Evolutionary conservation across 2,888 invertebrate genomes (phyloP), one percentile per base, ranked within the genome.

Genomic region (Gnatocerus cornutus): DNA sequence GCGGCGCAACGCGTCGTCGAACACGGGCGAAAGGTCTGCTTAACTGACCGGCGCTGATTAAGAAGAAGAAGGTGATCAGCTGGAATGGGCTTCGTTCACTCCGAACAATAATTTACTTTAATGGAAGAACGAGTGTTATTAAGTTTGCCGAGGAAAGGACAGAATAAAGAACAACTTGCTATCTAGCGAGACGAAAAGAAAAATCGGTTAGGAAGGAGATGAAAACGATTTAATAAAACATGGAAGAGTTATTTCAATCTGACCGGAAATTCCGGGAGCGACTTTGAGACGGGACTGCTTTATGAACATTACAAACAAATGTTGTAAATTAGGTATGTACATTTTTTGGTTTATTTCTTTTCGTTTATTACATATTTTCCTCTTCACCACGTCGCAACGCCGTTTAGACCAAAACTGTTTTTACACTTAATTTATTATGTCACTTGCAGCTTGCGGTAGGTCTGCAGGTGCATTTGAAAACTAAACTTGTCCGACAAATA

Each of bases 1-100:
- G 46, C 46, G 30, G 50, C 50, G 30, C 30, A 10, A 10, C n/a
- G 27, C 29, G 41, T 41, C 41, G 41, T n/a, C 41, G 41, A 41
- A 12, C 41, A 41, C 41, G 41, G 12, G 12, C 41, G 29, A 50
- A 29, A 29, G 50, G 29, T 29, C 16, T 50, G 50, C 29, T 50
- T 50, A 50, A 50, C 50, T 50, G 50, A 50, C 50, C 50, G 50
- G 50, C 50, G 50, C 50, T 50, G 50, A 50, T 50, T 50, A 50
- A 50, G 50, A 50, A 50, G 46, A 46, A 46, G 27, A 50, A 50
- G 50, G 29, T 50, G 50, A 50, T 50, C 50, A 29, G 29, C 29
- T 30, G 50, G 29, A 50, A 50, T 29, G 50, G 50, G 50, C 29
- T 10, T 29, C 50, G 27, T 29, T 50, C 50, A 29, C 50, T 29